phyloP scores from a whole-genome alignment of 2,797 vertebrate species.

The Menidia menidia region DNA sequence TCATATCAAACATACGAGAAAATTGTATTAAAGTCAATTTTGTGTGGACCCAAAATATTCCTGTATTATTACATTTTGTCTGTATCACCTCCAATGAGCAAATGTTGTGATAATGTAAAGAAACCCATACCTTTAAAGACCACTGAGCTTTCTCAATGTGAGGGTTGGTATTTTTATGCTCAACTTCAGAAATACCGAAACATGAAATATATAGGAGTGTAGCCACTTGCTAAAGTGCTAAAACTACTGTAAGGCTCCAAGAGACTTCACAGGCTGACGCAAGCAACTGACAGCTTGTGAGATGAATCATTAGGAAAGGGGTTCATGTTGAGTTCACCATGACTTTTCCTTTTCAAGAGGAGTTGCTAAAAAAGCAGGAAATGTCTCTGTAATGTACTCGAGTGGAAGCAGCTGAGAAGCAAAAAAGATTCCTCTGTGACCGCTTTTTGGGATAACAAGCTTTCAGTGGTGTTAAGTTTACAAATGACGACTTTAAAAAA shows the following conservation, averaged over 20 bases:
- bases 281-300: constrained; percentile 58
- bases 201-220: constrained; percentile 49
- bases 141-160: constrained; percentile 2
- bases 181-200: constrained; percentile 42
- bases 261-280: constrained; percentile 52
- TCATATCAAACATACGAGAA: not conserved
- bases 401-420: constrained; percentile 14
- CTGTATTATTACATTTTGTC: not conserved
- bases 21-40: constrained; percentile 2
- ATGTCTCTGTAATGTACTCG: constrained; percentile 9
- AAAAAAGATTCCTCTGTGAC: constrained; percentile 14
- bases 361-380: constrained; percentile 18
- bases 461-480: not conserved
- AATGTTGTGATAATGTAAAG: not conserved
- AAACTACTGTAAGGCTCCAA: constrained; percentile 32
- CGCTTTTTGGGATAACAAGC: constrained; percentile 12
- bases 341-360: constrained; percentile 11
- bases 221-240: constrained; percentile 37
- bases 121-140: not conserved
- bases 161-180: constrained; percentile 28
- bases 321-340: constrained; percentile 57
- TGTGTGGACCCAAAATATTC: not conserved
- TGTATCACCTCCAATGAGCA: not conserved
- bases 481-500: not conserved
- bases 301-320: constrained; percentile 56